Percentiles rank a stretch among this genome's conserved stretches.
These are phyloP conservation scores for Hypotaenidia philippensis DNA, from an alignment of 2,797 vertebrate species.

Conservation along the genomic window DNA sequence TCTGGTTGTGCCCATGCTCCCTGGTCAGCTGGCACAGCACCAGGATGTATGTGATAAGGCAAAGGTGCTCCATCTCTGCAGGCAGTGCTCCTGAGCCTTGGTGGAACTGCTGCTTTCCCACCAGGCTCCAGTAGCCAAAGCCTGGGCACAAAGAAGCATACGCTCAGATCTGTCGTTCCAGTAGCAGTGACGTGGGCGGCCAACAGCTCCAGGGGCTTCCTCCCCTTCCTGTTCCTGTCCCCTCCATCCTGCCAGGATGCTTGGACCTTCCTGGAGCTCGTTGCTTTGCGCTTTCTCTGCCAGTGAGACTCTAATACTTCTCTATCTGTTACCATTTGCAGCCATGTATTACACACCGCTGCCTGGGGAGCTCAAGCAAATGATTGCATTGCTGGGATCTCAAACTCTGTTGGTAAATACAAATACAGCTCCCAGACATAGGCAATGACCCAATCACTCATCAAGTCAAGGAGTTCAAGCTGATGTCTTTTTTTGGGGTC, in stretches of 20 bases:
- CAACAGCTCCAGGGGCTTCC: background rate
- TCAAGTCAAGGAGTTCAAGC: slow-evolving; percentile 3
- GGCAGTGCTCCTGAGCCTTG: background rate
- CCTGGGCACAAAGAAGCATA: fast-evolving
- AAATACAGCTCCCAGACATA: slow-evolving; percentile 26
- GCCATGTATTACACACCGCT: background rate
- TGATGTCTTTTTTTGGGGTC: background rate
- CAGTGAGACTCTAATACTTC: background rate
- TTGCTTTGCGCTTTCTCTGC: background rate
- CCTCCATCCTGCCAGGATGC: background rate
- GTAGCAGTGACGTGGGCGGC: background rate
- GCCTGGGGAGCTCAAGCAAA: slow-evolving; percentile 60
- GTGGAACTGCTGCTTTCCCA: background rate
- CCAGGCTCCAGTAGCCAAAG: background rate
- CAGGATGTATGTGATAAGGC: background rate
- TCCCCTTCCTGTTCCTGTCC: background rate
- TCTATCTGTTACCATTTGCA: background rate
- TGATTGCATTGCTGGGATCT: slow-evolving; percentile 58
- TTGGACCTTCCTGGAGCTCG: background rate
- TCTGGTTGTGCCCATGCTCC: background rate
- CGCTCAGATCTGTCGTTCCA: background rate
- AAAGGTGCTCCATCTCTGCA: fast-evolving
- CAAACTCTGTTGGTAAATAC: slow-evolving; percentile 22
- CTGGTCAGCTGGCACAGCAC: background rate
- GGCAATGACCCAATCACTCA: slow-evolving; percentile 38